phyloP scores from a whole-genome alignment of 2,888 invertebrate genomes.

The Eupsilia transversa region DNA sequence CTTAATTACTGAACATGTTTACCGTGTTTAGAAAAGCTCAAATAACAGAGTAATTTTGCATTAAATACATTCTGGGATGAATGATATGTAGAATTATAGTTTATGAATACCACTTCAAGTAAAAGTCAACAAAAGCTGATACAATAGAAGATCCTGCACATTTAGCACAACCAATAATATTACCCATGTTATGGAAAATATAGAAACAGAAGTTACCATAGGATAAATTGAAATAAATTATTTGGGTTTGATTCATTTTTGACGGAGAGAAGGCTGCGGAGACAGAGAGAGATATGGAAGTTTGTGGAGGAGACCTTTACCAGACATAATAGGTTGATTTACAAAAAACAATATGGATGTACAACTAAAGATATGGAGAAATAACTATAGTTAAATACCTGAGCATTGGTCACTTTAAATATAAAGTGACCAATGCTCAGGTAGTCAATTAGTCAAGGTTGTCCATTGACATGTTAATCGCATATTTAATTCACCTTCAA shows the following conservation, averaged over 20 bases:
- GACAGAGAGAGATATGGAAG: background rate
- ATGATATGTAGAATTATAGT: background rate
- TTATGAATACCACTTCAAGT: background rate
- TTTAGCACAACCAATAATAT: background rate
- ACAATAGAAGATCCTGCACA: background rate
- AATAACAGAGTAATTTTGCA: constrained; percentile 18
- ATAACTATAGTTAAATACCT: no score
- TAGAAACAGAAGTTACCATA: background rate
- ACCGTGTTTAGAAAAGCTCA: constrained; percentile 21
- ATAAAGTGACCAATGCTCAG: constrained; percentile 11
- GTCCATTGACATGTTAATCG: constrained; percentile 22
- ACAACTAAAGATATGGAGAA: no score
- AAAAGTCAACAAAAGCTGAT: background rate
- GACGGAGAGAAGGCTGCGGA: background rate
- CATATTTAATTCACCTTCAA: constrained; percentile 19
- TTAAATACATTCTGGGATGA: background rate
- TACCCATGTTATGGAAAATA: background rate
- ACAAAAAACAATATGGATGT: constrained; percentile 1
- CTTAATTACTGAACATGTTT: constrained; percentile 16
- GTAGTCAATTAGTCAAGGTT: constrained; percentile 36
- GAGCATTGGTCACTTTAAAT: no score
- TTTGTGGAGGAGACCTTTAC: background rate
- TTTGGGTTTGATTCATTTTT: background rate
- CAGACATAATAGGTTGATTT: background rate
- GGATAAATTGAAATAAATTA: background rate